Conservation (phyloP, 2,797 vertebrate genomes). For the Crypturellus tataupa region DNA sequence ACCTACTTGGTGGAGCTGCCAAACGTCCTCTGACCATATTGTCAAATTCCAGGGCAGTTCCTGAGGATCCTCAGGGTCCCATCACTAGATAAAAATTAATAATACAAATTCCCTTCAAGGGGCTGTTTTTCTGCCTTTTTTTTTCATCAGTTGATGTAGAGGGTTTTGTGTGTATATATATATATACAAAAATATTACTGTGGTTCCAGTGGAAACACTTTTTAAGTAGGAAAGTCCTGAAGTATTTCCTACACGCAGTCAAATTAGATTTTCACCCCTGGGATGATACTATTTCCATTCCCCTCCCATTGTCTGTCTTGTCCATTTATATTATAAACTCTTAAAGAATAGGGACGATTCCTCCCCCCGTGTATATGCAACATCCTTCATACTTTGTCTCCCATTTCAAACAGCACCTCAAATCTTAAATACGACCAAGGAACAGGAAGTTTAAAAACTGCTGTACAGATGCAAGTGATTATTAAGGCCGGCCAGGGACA, state of each 20-base stretch:
- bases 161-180: background rate
- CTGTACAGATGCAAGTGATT: slow-evolving; percentile 54
- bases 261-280: background rate
- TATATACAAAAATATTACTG: background rate
- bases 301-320: background rate
- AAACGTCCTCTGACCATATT: background rate
- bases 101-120: too few relatives aligned
- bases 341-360: background rate
- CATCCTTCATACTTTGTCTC: background rate
- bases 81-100: background rate
- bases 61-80: background rate
- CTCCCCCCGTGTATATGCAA: background rate
- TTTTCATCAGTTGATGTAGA: background rate
- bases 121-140: background rate
- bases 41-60: background rate
- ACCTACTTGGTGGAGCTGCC: background rate
- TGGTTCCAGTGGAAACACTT: background rate
- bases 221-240: background rate
- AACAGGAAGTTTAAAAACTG: slow-evolving; percentile 48
- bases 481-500: slow-evolving; percentile 28
- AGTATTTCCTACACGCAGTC: background rate
- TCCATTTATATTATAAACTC: background rate
- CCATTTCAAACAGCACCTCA: slow-evolving; percentile 35
- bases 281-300: background rate
- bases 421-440: slow-evolving; percentile 5